These are phyloP conservation scores for Cenopis cana DNA, from an alignment of 2,888 invertebrate genomes.

Conservation along the genomic window DNA sequence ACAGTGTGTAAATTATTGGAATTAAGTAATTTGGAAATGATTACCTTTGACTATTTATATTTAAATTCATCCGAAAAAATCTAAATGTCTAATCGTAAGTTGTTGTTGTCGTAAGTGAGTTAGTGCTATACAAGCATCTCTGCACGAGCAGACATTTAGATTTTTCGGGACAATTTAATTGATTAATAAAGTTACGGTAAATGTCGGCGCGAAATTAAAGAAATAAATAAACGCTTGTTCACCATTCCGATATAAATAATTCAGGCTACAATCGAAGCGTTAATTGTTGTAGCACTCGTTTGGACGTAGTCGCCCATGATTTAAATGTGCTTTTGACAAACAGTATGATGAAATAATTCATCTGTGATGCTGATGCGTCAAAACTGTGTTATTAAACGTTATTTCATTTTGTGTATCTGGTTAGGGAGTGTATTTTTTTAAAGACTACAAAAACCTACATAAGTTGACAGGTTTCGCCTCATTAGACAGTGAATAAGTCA, in stretches of 20 bases:
- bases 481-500: no score
- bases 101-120: no score
- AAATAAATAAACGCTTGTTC: conserved; percentile 53
- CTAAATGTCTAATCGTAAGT: no score
- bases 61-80: no score
- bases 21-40: no score
- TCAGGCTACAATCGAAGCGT: conserved; percentile 65
- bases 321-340: conserved; percentile 28
- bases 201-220: conserved; percentile 44
- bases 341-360: conserved; percentile 17
- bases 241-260: conserved; percentile 65
- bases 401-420: background rate
- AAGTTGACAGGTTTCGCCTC: no score
- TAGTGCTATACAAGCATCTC: background rate
- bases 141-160: background rate
- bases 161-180: background rate
- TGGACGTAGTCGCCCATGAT: conserved; percentile 28
- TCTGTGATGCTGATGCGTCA: background rate
- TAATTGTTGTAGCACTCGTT: conserved; percentile 56
- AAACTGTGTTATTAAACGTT: conserved; percentile 1
- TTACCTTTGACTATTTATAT: no score
- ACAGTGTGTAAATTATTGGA: no score
- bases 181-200: background rate
- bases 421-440: no score
- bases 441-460: no score